Evolutionary conservation across 2,888 invertebrate genomes (phyloP).

Genomic region (Lepidocyrtoides sp.): DNA sequence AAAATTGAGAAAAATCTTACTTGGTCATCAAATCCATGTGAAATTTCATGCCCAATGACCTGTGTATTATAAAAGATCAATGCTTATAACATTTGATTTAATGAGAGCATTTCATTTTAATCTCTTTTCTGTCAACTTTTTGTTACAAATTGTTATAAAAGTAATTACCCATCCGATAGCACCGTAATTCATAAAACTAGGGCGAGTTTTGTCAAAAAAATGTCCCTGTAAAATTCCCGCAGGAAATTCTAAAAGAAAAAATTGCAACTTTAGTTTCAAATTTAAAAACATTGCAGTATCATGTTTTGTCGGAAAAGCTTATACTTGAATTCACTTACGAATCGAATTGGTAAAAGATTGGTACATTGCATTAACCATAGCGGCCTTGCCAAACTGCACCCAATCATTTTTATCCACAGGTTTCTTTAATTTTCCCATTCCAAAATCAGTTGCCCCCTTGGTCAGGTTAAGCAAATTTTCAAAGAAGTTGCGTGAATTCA

Average conservation of each 20-base stretch:
- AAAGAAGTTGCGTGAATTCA: constrained; percentile 85
- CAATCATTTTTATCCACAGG: constrained; percentile 83
- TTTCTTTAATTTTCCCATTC: constrained; percentile 85
- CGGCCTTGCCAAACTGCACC: constrained; percentile 85
- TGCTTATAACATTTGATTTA: no score
- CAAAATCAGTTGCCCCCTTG: constrained; percentile 85
- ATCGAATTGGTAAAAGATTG: constrained; percentile 85
- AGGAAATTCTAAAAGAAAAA: constrained; percentile 71
- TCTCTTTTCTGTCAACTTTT: no score
- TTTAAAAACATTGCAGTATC: neutral
- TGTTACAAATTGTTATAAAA: neutral
- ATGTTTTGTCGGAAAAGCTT: no score
- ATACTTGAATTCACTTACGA: constrained; percentile 66
- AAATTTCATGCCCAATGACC: constrained; percentile 86
- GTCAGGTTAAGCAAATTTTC: constrained; percentile 85
- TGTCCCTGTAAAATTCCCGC: constrained; percentile 87
- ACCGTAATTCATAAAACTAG: constrained; percentile 86
- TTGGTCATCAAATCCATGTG: constrained; percentile 86
- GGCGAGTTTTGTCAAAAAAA: constrained; percentile 87
- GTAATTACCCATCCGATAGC: constrained; percentile 86
- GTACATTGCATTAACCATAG: constrained; percentile 86
- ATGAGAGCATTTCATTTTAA: no score
- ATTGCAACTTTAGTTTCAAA: neutral
- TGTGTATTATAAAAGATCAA: neutral
- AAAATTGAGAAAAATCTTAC: constrained; percentile 69